phyloP scores from a whole-genome alignment of 1,140 invertebrate genomes.

The Diorhabda carinulata region DNA sequence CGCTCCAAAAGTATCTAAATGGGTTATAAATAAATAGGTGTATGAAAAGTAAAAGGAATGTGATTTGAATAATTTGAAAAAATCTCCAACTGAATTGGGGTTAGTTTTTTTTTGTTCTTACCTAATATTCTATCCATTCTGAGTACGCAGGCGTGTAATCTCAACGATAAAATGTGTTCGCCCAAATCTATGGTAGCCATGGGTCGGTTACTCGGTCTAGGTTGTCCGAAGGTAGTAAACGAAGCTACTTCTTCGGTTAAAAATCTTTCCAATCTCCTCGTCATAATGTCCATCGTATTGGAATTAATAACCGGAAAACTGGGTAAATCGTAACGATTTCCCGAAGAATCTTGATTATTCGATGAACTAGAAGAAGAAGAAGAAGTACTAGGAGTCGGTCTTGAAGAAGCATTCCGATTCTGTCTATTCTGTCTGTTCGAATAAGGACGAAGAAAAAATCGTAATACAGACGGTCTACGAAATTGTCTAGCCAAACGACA shows the following conservation, averaged over 20 bases:
- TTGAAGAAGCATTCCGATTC: not conserved
- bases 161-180: conserved; percentile 36
- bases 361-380: not conserved
- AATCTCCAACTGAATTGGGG: too few relatives aligned
- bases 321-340: conserved; percentile 1
- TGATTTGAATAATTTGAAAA: too few relatives aligned
- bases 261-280: conserved; percentile 22
- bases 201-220: not conserved
- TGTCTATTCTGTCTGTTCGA: conserved; percentile 3
- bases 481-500: conserved; percentile 9
- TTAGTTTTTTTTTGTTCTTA: conserved; percentile 3
- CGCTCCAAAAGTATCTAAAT: too few relatives aligned
- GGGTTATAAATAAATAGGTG: too few relatives aligned
- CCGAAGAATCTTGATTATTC: conserved; percentile 3
- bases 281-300: conserved; percentile 21
- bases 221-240: conserved; percentile 13
- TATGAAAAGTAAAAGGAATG: too few relatives aligned
- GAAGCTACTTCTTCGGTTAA: conserved; percentile 28
- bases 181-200: conserved; percentile 31
- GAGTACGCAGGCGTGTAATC: conserved; percentile 35
- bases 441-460: not conserved
- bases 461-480: not conserved
- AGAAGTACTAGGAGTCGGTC: not conserved
- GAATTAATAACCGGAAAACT: conserved; percentile 14
- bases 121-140: conserved; percentile 37